A percentile compares a stretch with the other conserved stretches of the same genome.
These are phyloP conservation scores for Caiman crocodilus DNA, from an alignment of 2,797 vertebrate species.

Conservation along the genomic window DNA sequence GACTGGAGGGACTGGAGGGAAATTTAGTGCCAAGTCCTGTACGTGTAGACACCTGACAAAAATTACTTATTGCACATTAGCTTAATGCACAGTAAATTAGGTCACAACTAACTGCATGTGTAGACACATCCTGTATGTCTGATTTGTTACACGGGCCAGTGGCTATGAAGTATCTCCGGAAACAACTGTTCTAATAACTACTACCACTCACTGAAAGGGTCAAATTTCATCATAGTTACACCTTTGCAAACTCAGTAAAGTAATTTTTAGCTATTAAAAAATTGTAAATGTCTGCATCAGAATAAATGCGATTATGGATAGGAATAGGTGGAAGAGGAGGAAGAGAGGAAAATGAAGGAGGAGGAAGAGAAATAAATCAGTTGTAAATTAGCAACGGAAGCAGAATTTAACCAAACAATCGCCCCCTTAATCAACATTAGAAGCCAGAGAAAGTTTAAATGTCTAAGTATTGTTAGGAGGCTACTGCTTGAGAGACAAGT, in stretches of 20 bases:
- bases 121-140: background rate
- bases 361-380: too few species aligned
- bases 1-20: too few species aligned
- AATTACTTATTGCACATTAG: too few species aligned
- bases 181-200: constrained; percentile 23
- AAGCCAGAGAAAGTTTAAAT: background rate
- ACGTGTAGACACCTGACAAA: background rate
- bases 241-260: background rate
- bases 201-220: background rate
- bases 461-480: background rate
- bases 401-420: background rate
- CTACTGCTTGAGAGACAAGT: background rate
- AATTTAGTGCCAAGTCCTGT: too few species aligned
- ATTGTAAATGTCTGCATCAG: background rate
- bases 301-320: background rate
- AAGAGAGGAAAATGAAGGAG: background rate
- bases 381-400: background rate
- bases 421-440: background rate
- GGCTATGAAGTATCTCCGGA: background rate
- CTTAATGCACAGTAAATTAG: too few species aligned
- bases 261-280: background rate
- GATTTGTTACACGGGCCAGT: background rate
- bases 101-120: too few species aligned
- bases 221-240: background rate
- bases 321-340: too few species aligned